phyloP scores from a whole-genome alignment of 53 echinoderm and acorn worm genomes.

The Pentamera pediparva region DNA sequence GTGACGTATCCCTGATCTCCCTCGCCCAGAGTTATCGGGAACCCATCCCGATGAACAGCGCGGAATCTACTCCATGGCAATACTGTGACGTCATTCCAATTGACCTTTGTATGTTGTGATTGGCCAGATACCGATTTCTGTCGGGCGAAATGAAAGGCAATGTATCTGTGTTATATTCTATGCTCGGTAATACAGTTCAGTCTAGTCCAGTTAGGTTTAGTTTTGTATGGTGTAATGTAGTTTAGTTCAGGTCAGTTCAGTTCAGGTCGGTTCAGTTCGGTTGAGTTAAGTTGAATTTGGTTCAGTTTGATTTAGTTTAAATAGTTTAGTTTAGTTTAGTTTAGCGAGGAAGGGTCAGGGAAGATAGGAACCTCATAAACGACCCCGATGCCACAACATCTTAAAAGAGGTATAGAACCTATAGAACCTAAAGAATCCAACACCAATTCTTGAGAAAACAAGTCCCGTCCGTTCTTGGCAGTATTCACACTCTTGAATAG shows the following conservation, averaged over 20 bases:
- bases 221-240: not conserved
- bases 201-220: not conserved
- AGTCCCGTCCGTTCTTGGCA: too few relatives aligned
- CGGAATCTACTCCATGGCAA: constrained; percentile 6
- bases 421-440: too few relatives aligned
- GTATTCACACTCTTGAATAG: too few relatives aligned
- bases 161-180: too few relatives aligned
- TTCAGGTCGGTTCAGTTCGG: not conserved
- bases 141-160: too few relatives aligned
- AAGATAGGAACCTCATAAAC: too few relatives aligned
- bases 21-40: constrained; percentile 7
- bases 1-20: constrained; percentile 5
- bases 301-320: not conserved
- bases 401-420: too few relatives aligned
- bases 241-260: not conserved
- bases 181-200: not conserved
- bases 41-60: constrained; percentile 2
- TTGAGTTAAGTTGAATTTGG: not conserved
- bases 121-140: too few relatives aligned
- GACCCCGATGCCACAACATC: too few relatives aligned
- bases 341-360: too few relatives aligned
- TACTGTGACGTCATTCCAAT: constrained; percentile 13
- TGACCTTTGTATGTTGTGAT: too few relatives aligned
- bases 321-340: not conserved
- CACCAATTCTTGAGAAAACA: too few relatives aligned